phyloP scores from a whole-genome alignment of 2,888 invertebrate genomes.

The Bombylius discolor region DNA sequence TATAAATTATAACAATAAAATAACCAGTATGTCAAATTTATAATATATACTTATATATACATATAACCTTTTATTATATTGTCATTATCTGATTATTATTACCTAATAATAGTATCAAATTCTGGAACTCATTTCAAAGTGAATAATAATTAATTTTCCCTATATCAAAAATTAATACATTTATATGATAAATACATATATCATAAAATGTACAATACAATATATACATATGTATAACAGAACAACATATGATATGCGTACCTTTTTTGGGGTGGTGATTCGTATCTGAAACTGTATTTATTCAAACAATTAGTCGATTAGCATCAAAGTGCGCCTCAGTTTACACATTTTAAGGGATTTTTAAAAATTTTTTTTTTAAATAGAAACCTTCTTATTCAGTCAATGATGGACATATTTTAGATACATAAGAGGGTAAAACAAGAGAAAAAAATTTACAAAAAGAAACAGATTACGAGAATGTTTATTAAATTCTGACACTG shows the following conservation, averaged over 20 bases:
- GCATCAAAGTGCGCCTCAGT: constrained; percentile 3
- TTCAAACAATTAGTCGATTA: not conserved
- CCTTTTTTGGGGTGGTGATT: not conserved
- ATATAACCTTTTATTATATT: not conserved
- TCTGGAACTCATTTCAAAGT: not conserved
- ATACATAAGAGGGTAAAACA: too few species aligned
- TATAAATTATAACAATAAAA: not conserved
- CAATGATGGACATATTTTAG: too few species aligned
- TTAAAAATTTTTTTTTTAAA: too few species aligned
- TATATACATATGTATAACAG: too few species aligned
- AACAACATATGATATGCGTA: too few species aligned
- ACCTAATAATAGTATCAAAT: not conserved
- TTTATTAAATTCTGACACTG: not conserved
- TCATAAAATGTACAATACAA: too few species aligned
- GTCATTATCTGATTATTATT: not conserved
- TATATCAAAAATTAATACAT: not conserved
- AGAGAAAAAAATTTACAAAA: too few species aligned
- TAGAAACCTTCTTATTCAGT: too few species aligned
- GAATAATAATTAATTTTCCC: not conserved
- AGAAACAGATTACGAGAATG: too few species aligned
- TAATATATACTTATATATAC: not conserved
- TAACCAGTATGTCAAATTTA: not conserved
- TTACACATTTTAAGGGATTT: not conserved
- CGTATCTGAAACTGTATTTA: not conserved
- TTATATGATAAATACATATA: not conserved